Base-by-base conservation (phyloP, 2,888 invertebrate genomes). In the Sisyra terminalis region DNA sequence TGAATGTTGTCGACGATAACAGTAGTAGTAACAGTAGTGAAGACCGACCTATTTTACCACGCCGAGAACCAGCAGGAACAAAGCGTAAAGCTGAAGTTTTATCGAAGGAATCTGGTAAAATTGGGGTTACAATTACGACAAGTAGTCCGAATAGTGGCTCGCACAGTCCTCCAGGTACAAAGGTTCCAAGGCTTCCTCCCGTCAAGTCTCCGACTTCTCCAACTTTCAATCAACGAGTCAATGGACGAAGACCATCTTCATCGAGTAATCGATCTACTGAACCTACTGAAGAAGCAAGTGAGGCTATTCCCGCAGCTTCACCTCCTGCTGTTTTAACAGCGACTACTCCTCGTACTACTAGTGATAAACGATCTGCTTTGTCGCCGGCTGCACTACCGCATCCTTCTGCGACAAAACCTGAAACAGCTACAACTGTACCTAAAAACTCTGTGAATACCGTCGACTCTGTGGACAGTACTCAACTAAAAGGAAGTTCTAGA, bases 1-100 rank as follows among this genome's bases (percentile, higher is more conserved):
- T 48, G 29, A 57, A 57, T 45, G 55, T 56, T 13, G 62, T 61
- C 18, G 66, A 66, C 46, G 69, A 69, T 7, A 74, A 75, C 50
- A 69, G 67, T 1, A 69, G 66, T 47, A 67, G 66, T 48, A 67
- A 73, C 5, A 71, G 67, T 50, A 75, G 75, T 46, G 74, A 74
- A 46, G 69, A 73, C 49, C 65, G 70, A 17, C 68, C 75, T 2
- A 63, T 73, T 41, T 51, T 67, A 31, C 61, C 63, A 9, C 61
- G 72, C 50, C 63, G 67, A 45, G 71, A 71, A 44, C 67, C 68
- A 13, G 66, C 72, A 24, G 75, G 78, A 29, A 77, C 83, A 36
- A 88, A 89, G 59, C 73, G 88, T 54, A 88, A 88, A 63, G 88
- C 86, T 0, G 88, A 88, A 55, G 87, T 88, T 4, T 67, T 87